phyloP scores from a whole-genome alignment of 2,113 vertebrate genomes.

The Actinemys pallida region DNA sequence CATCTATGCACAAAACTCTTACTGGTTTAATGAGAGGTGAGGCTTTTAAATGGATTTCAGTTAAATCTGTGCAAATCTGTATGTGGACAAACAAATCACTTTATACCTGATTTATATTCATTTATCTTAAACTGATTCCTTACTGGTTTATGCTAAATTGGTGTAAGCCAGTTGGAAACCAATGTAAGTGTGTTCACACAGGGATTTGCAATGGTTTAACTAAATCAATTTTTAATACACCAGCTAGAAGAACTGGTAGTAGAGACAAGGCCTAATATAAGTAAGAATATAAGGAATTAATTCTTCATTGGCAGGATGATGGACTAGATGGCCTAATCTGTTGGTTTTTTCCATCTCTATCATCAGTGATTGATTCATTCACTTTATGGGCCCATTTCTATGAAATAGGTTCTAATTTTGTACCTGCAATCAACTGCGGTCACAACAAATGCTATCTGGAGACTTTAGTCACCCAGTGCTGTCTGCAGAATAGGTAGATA shows the following conservation, averaged over 20 bases:
- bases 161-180: not conserved
- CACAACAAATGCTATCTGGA: conserved; percentile 23
- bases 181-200: not conserved
- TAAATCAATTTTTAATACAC: not conserved
- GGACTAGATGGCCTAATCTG: not conserved
- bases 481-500: not conserved
- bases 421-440: conserved; percentile 17
- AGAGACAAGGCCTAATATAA: not conserved
- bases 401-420: conserved; percentile 43
- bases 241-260: not conserved
- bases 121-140: not conserved
- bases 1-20: not conserved
- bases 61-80: not conserved
- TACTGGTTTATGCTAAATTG: not conserved
- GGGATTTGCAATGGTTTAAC: not conserved
- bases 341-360: not conserved
- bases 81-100: not conserved
- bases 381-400: accelerated
- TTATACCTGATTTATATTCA: not conserved
- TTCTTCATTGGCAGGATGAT: not conserved
- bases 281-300: not conserved
- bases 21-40: not conserved
- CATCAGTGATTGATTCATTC: not conserved
- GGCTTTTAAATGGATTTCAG: not conserved
- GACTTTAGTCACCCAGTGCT: conserved; percentile 4